Base-by-base conservation (phyloP, 2,797 vertebrate genomes). In the Gymnothorax javanicus region DNA sequence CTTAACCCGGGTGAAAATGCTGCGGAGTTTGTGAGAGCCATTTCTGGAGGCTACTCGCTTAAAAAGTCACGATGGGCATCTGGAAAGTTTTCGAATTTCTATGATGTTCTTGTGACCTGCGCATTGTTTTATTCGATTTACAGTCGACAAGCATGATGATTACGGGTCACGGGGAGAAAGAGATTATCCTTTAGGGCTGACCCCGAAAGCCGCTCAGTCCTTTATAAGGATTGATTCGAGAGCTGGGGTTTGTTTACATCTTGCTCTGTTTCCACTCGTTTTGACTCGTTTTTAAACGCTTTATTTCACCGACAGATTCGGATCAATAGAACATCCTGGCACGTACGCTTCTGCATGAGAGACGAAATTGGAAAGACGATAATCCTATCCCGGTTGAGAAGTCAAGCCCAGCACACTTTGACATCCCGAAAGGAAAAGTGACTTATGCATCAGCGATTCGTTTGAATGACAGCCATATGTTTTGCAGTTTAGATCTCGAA, bases 91-190 rank as follows among this genome's bases (percentile, higher is more conserved):
- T 27, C 54, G 83, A n/a, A 59, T 86, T 88, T 88, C 52, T 83
- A 58, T 84, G 71, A 73, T 86, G 90, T 89, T 90, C 92, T 91
- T 92, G 92, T 91, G 85, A 84, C 3, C 2, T 85, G 79, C 87
- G 81, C 91, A 89, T 92, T 91, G 89, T 85, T 94, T 89, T 94
- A 89, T 95, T 94, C 93, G 90, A 91, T 92, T 89, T 93, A 91
- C 86, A 90, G 83, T 91, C 87, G 87, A 90, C 85, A 84, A 73
- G 90, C 71, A 84, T 94, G 92, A 94, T 89, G 85, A 91, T 90
- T 88, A 87, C 85, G 86, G 93, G 93, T 94, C 92, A 86, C 17
- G 0, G 50, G 23, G 85, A 84, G 84, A 88, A 89, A 85, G 52
- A 90, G 90, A 91, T n/a, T 88, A 13, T 64, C 87, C 59, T 83